Base-by-base conservation (phyloP, 2,113 vertebrate genomes). In the Phrynocephalus versicolor region DNA sequence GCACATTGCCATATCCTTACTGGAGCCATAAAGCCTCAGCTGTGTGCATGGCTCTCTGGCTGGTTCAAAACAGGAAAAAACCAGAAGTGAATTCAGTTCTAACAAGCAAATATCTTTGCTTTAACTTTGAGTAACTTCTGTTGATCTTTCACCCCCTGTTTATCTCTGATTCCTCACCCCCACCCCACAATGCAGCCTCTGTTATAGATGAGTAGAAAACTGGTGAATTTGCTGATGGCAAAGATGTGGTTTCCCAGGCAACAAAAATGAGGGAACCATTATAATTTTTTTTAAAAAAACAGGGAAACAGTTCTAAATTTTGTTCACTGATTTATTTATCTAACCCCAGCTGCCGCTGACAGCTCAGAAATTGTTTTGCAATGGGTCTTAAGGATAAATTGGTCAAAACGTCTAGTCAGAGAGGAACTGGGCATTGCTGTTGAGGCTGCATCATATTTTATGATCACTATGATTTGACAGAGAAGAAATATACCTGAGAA, bases 231-330 rank as follows among this genome's bases (percentile, higher is more conserved):
- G 92, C 55, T 90, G 93, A 91, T 93, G 89, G 78, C 89, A 91
- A 93, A 92, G 88, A 96, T 96, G 90, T 93, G 83, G 88, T 92
- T 92, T 92, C 92, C 90, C 75, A 94, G 88, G 91, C 87, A 96
- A 96, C 85, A 93, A 89, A 95, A 95, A 88, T 74, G 91, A 93
- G 84, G 80, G 64, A 2, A 94, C 37, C 37, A 60, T 16, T 71
- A 67, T 23, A 76, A 30, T 51, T 51, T 51, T 51, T 51, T 51
- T 51, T 51, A 6, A 3, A 55, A 2, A 5, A 2, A n/a, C n/a
- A 33, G 1, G 6, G 27, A 65, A 15, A 57, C 92, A 90, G 80
- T 71, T 93, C 83, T 83, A 84, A 93, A 75, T 90, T 90, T 86
- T 87, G 88, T 92, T 70, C 58, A 16, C 71, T 90, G 76, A 80